Evolutionary conservation across 2,797 vertebrate species (phyloP).

Genomic region (Antennarius maculatus): DNA sequence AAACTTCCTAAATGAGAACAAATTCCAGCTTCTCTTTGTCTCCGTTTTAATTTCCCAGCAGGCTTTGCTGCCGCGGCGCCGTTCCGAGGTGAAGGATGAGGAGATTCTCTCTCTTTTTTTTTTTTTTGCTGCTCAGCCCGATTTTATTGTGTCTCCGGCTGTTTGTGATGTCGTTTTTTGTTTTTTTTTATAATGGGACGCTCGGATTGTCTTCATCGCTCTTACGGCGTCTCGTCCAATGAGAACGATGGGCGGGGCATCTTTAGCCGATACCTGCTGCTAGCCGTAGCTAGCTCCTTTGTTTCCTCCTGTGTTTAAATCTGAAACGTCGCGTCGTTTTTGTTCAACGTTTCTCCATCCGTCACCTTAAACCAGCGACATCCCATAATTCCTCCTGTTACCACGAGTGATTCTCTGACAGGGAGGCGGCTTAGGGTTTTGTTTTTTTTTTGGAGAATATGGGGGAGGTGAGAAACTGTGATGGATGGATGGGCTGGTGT

Average conservation of each 20-base stretch:
- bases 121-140: constrained; percentile 46
- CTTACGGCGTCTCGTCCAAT: too few species aligned
- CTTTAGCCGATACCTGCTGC: too few species aligned
- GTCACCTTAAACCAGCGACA: too few species aligned
- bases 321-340: too few species aligned
- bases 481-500: constrained; percentile 21
- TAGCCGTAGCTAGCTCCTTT: too few species aligned
- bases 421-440: constrained; percentile 20
- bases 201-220: too few species aligned
- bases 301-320: too few species aligned
- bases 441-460: constrained; percentile 33
- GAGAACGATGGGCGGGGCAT: too few species aligned
- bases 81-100: constrained; percentile 65
- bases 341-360: too few species aligned
- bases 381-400: too few species aligned
- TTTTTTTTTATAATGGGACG: constrained; percentile 8
- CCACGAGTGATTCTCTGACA: background rate
- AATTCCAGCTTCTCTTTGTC: constrained; percentile 62
- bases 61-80: constrained; percentile 45
- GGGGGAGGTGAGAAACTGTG: constrained; percentile 57
- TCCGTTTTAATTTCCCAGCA: constrained; percentile 75
- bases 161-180: constrained; percentile 16
- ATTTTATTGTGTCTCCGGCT: constrained; percentile 31
- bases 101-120: constrained; percentile 38
- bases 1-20: constrained; percentile 70